Evolutionary conservation across 2,888 invertebrate genomes (phyloP).

Genomic region (Ornithoptera priamus): DNA sequence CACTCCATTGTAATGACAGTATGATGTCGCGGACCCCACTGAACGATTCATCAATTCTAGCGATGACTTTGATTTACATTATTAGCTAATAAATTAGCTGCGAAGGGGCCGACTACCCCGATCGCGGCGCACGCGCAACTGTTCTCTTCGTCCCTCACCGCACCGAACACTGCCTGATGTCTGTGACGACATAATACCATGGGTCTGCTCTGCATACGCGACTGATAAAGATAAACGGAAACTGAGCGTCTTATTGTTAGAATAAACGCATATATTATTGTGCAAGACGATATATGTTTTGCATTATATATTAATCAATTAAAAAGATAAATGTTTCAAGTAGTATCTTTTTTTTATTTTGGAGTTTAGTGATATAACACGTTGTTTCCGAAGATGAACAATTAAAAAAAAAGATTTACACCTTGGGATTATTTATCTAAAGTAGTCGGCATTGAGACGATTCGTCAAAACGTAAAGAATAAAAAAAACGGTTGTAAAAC

Average conservation of each 20-base stretch:
- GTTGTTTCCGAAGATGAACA: background rate
- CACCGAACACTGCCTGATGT: conserved; percentile 27
- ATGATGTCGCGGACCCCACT: conserved; percentile 19
- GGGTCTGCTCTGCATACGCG: conserved; percentile 17
- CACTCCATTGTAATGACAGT: conserved; percentile 81
- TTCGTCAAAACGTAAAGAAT: no score
- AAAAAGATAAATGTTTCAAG: background rate
- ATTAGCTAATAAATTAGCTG: conserved; percentile 37
- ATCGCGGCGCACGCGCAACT: conserved; percentile 74
- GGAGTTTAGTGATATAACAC: background rate
- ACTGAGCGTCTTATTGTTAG: conserved; percentile 2
- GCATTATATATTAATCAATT: background rate
- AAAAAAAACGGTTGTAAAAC: no score
- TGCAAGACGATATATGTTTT: background rate
- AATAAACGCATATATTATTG: conserved; percentile 1
- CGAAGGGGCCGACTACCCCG: conserved; percentile 39
- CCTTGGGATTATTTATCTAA: no score
- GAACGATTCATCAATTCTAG: conserved; percentile 31
- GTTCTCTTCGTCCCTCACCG: conserved; percentile 33
- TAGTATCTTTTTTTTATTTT: background rate
- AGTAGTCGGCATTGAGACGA: no score
- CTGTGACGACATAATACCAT: conserved; percentile 22
- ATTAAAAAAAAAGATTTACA: background rate
- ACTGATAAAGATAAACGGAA: conserved; percentile 27
- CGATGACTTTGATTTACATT: conserved; percentile 48